Evolutionary conservation across 2,113 vertebrate genomes (phyloP).

Genomic region (Misgurnus mizolepis): DNA sequence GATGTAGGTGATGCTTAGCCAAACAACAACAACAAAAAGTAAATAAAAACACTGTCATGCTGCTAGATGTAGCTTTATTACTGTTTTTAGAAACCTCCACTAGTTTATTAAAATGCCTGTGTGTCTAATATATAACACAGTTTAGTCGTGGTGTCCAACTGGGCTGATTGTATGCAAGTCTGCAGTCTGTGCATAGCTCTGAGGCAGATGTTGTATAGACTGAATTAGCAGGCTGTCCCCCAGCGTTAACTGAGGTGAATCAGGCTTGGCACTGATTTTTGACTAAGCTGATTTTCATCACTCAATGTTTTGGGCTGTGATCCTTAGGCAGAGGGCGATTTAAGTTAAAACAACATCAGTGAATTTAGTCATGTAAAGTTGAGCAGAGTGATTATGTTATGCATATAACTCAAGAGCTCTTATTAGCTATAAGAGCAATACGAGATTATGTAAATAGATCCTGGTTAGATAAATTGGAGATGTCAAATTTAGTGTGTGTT

Average conservation of each 20-base stretch:
- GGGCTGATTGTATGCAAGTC: slow-evolving; percentile 6
- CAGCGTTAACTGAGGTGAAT: slow-evolving; percentile 51
- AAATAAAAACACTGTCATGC: neutral
- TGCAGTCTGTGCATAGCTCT: slow-evolving; percentile 20
- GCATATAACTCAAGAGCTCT: too few species aligned
- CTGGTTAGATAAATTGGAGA: too few species aligned
- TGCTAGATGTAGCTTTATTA: neutral
- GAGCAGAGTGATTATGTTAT: too few species aligned
- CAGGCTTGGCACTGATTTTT: slow-evolving; percentile 51
- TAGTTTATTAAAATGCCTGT: slow-evolving; percentile 12
- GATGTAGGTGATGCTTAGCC: neutral
- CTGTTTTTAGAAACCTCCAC: neutral
- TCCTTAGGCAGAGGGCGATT: slow-evolving; percentile 57
- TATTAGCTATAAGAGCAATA: too few species aligned
- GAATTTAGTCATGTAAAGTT: neutral
- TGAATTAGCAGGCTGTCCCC: slow-evolving; percentile 50
- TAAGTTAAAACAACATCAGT: neutral
- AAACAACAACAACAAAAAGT: neutral
- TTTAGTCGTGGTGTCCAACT: slow-evolving; percentile 4
- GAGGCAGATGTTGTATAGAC: neutral
- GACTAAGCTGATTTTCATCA: slow-evolving; percentile 57
- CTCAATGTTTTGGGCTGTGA: slow-evolving; percentile 42
- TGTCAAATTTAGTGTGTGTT: too few species aligned
- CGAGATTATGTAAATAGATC: too few species aligned
- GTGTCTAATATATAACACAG: neutral